A percentile compares a stretch with the other conserved stretches of the same genome.
These are phyloP conservation scores for Callithrix jacchus DNA, from an alignment of 2,113 vertebrate genomes.

Conservation along the genomic window DNA sequence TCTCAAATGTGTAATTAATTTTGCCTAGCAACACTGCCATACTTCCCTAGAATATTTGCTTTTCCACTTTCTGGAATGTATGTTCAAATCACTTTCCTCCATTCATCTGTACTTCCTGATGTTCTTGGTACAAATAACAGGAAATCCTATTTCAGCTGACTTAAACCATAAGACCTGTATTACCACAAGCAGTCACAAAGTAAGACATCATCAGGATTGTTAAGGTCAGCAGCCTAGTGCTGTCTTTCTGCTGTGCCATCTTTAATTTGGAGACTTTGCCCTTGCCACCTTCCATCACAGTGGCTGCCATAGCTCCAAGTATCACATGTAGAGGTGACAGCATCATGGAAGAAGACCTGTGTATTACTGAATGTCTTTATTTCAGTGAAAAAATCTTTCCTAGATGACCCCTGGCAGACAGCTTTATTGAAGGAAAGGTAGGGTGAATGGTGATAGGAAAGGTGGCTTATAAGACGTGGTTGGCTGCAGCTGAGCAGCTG, in stretches of 20 bases:
- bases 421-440: neutral
- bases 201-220: neutral
- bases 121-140: neutral
- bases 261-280: neutral
- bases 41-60: neutral
- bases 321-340: neutral
- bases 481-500: neutral
- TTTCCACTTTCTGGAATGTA: neutral
- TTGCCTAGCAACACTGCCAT: neutral
- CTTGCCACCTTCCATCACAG: neutral
- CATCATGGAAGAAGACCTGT: neutral
- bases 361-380: neutral
- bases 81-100: neutral
- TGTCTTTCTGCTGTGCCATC: neutral
- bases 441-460: no score
- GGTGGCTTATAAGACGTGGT: accelerated
- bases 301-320: neutral
- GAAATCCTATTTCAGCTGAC: neutral
- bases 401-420: neutral
- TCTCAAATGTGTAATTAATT: neutral
- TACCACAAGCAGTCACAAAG: neutral
- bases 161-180: neutral
- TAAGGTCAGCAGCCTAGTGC: neutral
- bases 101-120: neutral
- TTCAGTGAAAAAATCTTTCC: neutral